Evolutionary conservation across 92 coral and sea anemone genomes (phyloP), one percentile per base, ranked within the genome.

Genomic region (Bergia sp.): DNA sequence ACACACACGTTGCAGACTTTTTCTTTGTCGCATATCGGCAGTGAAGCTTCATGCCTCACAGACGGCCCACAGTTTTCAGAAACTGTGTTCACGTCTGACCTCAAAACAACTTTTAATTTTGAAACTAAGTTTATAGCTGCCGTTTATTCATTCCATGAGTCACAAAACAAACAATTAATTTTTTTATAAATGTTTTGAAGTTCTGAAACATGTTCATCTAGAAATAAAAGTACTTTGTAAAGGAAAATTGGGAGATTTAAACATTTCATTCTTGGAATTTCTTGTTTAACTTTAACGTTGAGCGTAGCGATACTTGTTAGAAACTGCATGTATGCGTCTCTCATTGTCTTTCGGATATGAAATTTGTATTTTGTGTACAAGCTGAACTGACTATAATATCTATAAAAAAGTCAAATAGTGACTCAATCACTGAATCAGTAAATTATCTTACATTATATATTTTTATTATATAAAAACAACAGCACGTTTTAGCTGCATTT

Each of bases 161-260:
- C 41, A 29, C 64, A 23, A 29, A 79, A 23, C 36, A 79, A 79
- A 79, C 82, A 79, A 79, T 21, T n/a, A n/a, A 29, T 79, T 45
- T 79, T 29, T 29, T 20, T 23, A 1, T 36, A 61, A 61, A 16
- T 23, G 1, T n/a, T 11, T 49, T 50, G 20, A 47, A 45, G 39
- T 10, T 36, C 23, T 15, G 49, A 23, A 79, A 50, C 39, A 5
- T 11, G 42, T 73, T 37, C 77, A 37, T 37, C 42, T 9, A 15
- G 42, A 79, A 79, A 45, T 21, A 53, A 49, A 9, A 49, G 23
- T 3, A 41, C 39, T 11, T 10, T 5, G 50, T 77, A 7, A 53
- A 79, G 15, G 37, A 5, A 6, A 45, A 79, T 29, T 20, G 9
- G 82, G 29, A 79, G 37, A 3, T 50, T 50, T 73, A 5, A 37